Percentiles rank a stretch among this genome's conserved stretches.
These are phyloP conservation scores for Villa cingulata DNA, from an alignment of 2,888 invertebrate species.

Conservation along the genomic window DNA sequence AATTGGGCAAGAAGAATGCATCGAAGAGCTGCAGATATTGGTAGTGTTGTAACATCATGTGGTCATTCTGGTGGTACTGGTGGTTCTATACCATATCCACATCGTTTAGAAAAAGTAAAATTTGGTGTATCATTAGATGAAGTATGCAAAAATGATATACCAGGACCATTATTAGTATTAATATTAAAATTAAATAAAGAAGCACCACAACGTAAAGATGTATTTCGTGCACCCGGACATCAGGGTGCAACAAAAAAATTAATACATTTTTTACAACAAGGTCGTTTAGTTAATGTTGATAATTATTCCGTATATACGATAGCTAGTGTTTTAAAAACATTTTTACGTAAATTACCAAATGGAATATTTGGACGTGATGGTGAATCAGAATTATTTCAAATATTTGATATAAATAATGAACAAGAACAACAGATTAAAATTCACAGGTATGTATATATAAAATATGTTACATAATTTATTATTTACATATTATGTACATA, in stretches of 20 bases:
- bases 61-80: conserved; percentile 67
- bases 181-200: conserved; percentile 89
- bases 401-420: conserved; percentile 70
- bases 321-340: conserved; percentile 95
- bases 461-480: not conserved
- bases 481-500: too few species aligned
- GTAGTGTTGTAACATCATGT: conserved; percentile 83
- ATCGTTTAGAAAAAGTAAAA: conserved; percentile 83
- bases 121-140: conserved; percentile 84
- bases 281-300: conserved; percentile 80
- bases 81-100: conserved; percentile 73
- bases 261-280: conserved; percentile 80
- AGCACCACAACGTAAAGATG: conserved; percentile 83
- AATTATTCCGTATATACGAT: conserved; percentile 96
- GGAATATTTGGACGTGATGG: conserved; percentile 90
- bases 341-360: conserved; percentile 89
- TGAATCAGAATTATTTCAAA: conserved; percentile 78
- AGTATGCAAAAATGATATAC: conserved; percentile 91
- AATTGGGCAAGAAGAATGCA: conserved; percentile 89
- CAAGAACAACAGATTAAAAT: conserved; percentile 82
- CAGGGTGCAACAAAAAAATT: conserved; percentile 90
- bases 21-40: conserved; percentile 76
- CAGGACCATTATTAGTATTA: conserved; percentile 79
- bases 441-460: conserved; percentile 54
- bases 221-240: conserved; percentile 89